Evolutionary conservation across 2,888 invertebrate species (phyloP).

Genomic region (Laspeyria flexula): DNA sequence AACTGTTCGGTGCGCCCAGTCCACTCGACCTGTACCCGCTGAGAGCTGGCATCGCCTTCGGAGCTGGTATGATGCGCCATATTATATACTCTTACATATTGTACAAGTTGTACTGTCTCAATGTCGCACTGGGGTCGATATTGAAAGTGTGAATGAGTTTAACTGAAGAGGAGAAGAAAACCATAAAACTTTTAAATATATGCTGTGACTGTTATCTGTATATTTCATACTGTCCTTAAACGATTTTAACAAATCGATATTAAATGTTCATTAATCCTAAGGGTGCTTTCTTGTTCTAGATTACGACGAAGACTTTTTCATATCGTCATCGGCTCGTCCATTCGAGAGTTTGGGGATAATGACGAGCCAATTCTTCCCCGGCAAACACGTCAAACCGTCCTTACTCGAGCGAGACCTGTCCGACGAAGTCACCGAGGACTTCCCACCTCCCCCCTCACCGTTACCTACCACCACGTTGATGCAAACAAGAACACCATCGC

Average conservation of each 20-base stretch:
- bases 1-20: slow-evolving; percentile 70
- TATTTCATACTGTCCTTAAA: no score
- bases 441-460: slow-evolving; percentile 56
- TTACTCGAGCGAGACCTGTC: slow-evolving; percentile 56
- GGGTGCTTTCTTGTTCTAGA: no score
- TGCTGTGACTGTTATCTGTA: no score
- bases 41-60: slow-evolving; percentile 69
- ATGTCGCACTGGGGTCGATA: no score
- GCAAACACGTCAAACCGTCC: slow-evolving; percentile 75
- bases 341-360: slow-evolving; percentile 87
- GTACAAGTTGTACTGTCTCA: neutral
- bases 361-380: slow-evolving; percentile 91
- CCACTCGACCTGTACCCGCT: slow-evolving; percentile 69
- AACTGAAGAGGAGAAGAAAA: no score
- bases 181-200: no score
- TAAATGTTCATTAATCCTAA: no score
- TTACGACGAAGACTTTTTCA: slow-evolving; percentile 90
- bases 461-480: slow-evolving; percentile 50
- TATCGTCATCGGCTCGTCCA: slow-evolving; percentile 90
- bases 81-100: neutral
- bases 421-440: slow-evolving; percentile 56
- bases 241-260: no score
- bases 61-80: slow-evolving; percentile 59
- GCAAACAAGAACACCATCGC: slow-evolving; percentile 62
- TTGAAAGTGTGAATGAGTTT: no score